Base-by-base conservation (phyloP, 2,113 vertebrate genomes). In the Vicugna pacos region DNA sequence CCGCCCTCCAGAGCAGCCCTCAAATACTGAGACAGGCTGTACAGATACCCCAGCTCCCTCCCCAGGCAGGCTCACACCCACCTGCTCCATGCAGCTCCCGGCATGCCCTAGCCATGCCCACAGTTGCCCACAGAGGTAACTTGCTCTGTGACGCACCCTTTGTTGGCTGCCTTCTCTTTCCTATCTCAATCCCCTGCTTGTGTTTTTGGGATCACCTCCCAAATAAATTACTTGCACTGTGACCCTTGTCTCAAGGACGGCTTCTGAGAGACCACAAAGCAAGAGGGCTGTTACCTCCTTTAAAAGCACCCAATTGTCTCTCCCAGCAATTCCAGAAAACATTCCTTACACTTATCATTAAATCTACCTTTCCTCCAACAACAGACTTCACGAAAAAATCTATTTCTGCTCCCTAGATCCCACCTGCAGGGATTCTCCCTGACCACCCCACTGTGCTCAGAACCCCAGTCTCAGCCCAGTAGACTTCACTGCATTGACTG, bases 351-450 rank as follows among this genome's bases (percentile, higher is more conserved):
- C 32, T 85, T 22, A 54, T 17, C 62, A 65, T 42, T 85, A 67
- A 81, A 48, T 52, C 67, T 82, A 72, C 38, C 38, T 93, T 91
- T 65, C 88, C 52, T 88, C 50, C 20, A 24, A 50, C 52, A 38
- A 56, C 48, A 77, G 80, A 50, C 72, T 82, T 86, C 5, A 32
- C n/a, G 35, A 42, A 69, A 54, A 80, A 75, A 50, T 28, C 38
- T 38, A 26, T 50, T 82, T 88, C 54, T 77, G 32, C 20, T 64
- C 15, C 5, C 69, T 15, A 12, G 79, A 30, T 84, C 56, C 54
- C 17, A 54, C 2, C 32, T 16, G 4, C 28, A 32, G 46, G 52
- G 20, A 46, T 28, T 67, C 69, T 35, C 38, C 28, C n/a, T 4
- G 19, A 38, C 38, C 35, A 17, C 32, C 32, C 30, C 24, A 35